Evolutionary conservation across 2,797 vertebrate genomes (phyloP).

Genomic region (Esox masquinongy): DNA sequence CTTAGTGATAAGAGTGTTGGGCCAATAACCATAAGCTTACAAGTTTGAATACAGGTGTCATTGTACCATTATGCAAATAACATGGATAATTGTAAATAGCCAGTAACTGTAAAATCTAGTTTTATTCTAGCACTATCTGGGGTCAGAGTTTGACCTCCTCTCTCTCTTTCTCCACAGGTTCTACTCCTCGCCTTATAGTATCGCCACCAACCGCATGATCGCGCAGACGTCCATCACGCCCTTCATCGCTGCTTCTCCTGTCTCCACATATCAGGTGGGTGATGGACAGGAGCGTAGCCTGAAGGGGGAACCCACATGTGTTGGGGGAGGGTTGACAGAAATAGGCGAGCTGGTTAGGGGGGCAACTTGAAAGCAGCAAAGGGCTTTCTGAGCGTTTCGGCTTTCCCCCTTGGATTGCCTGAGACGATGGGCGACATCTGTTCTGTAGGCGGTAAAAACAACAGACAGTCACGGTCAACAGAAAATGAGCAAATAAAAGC

Average conservation of each 20-base stretch:
- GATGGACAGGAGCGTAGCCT: conserved; percentile 23
- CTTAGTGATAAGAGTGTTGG: no score
- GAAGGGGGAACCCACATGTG: conserved; percentile 11
- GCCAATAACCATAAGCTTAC: no score
- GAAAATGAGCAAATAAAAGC: conserved; percentile 33
- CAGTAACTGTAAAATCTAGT: no score
- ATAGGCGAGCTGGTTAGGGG: conserved; percentile 16
- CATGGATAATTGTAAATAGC: no score
- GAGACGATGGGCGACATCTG: conserved; percentile 68
- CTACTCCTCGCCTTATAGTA: conserved; percentile 98
- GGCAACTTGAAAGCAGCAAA: conserved; percentile 48
- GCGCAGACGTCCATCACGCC: conserved; percentile 97
- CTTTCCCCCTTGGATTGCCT: conserved; percentile 40
- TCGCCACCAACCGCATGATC: conserved; percentile 98
- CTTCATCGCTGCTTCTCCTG: conserved; percentile 97
- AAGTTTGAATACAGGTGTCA: no score
- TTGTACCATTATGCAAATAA: no score
- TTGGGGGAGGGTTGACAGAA: background rate
- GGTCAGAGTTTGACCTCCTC: background rate
- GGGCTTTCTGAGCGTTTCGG: conserved; percentile 42
- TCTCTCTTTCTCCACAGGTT: conserved; percentile 76
- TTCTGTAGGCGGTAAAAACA: conserved; percentile 54
- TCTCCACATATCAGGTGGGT: conserved; percentile 97
- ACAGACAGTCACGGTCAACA: conserved; percentile 37
- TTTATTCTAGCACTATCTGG: background rate